Evolutionary conservation across 1,140 invertebrate species (phyloP), one percentile per base, ranked within the genome.

Genomic region (Maconellicoccus hirsutus): DNA sequence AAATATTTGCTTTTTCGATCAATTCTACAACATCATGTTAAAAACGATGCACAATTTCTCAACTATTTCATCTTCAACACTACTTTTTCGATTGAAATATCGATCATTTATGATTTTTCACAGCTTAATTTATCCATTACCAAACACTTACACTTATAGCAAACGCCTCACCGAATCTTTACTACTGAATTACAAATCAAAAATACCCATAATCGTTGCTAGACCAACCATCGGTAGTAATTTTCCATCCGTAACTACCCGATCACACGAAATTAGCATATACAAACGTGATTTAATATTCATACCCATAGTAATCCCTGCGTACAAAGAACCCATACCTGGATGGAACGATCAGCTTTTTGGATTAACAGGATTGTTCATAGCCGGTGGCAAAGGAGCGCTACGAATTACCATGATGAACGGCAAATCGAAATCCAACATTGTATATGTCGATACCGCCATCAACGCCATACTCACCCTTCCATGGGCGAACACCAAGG

Each of bases 331-430:
- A 73, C 88, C 89, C 0, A 52, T 87, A 4, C 82, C 83, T 52
- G 92, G 93, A 0, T 98, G 94, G 94, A 93, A 96, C 63, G 94
- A 98, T 78, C 96, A 89, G 79, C 82, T 94, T 10, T 96, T 96
- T 80, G 94, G 94, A 0, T 90, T 92, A 0, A 87, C 89, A 71
- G 92, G 87, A 1, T 78, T 89, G 0, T 78, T 88, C 73, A 83
- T 87, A 0, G 89, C 85, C 0, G 87, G 85, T 25, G 91, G 90
- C 1, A 94, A 94, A 80, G 93, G 93, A n/a, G 86, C 94, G 10
- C 86, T 96, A 63, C 82, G 92, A 1, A 89, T 88, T 1, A 91
- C 95, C 87, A 84, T 89, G 71, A 91, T 90, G 74, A 85, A 90
- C 75, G 82, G 79, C 4, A 79, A 86, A 70, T 88, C 86, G 74